Conservation (phyloP, 2,113 vertebrate genomes). For the Antennarius striatus region DNA sequence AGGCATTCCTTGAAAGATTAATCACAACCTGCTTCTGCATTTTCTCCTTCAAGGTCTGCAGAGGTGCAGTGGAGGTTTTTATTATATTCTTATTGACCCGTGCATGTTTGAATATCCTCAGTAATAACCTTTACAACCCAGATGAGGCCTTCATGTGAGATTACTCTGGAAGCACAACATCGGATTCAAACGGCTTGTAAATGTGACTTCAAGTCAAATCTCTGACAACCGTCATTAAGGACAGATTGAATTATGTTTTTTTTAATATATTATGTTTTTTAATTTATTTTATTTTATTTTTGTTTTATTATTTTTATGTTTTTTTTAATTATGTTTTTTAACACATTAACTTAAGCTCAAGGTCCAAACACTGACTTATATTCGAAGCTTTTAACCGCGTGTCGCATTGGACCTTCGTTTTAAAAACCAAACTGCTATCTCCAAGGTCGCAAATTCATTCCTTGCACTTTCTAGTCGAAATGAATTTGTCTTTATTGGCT, state of each 20-base stretch:
- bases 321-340: background rate
- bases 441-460: background rate
- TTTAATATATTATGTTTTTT: too few relatives aligned
- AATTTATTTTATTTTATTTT: too few relatives aligned
- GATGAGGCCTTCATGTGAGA: conserved; percentile 40
- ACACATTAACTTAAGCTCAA: background rate
- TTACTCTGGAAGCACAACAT: conserved; percentile 25
- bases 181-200: conserved; percentile 20
- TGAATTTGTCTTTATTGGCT: background rate
- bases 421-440: background rate
- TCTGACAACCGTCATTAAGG: conserved; percentile 4
- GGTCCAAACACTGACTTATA: background rate
- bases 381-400: background rate
- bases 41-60: conserved; percentile 18
- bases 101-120: conserved; percentile 21
- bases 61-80: conserved; percentile 14
- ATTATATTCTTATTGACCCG: conserved; percentile 13
- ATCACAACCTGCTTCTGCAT: conserved; percentile 13
- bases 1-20: background rate
- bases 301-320: too few relatives aligned
- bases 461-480: background rate
- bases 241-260: background rate
- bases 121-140: conserved; percentile 40
- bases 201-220: background rate
- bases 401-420: background rate